Conservation (phyloP, 2,888 invertebrate genomes). For the Biston stratarius region DNA sequence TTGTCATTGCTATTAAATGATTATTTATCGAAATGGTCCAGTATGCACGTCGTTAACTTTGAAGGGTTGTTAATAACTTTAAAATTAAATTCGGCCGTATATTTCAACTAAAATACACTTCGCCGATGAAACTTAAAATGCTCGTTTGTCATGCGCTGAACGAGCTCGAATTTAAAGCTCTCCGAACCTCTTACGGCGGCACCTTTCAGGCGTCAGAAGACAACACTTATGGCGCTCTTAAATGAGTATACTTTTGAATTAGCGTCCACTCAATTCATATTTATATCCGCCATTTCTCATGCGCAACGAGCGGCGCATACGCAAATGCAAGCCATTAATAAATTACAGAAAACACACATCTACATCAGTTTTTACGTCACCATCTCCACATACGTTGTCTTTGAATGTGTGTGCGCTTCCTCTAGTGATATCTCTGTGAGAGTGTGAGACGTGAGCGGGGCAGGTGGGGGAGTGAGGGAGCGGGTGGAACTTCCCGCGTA, state of each 20-base stretch:
- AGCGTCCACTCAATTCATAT: slow-evolving; percentile 74
- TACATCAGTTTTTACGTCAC: slow-evolving; percentile 66
- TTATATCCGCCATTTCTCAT: slow-evolving; percentile 78
- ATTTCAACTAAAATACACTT: slow-evolving; percentile 31
- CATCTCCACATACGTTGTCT: slow-evolving; percentile 41
- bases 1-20: slow-evolving; percentile 5
- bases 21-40: slow-evolving; percentile 3
- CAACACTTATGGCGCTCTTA: slow-evolving; percentile 58
- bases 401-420: slow-evolving; percentile 63
- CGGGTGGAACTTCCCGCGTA: slow-evolving; percentile 78
- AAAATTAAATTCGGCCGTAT: slow-evolving; percentile 18
- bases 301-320: slow-evolving; percentile 72
- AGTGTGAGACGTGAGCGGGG: slow-evolving; percentile 57
- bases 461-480: slow-evolving; percentile 39
- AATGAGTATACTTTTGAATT: slow-evolving; percentile 72
- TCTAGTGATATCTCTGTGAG: slow-evolving; percentile 59
- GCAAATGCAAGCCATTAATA: slow-evolving; percentile 81
- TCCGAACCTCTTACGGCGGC: slow-evolving; percentile 54
- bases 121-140: slow-evolving; percentile 35
- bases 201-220: slow-evolving; percentile 58
- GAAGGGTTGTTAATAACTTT: slow-evolving; percentile 1
- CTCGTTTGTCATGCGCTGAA: slow-evolving; percentile 40
- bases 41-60: slow-evolving; percentile 1
- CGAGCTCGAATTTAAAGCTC: slow-evolving; percentile 43
- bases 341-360: slow-evolving; percentile 77